Conservation (phyloP, 2,113 vertebrate genomes). For the Oostethus manadensis region DNA sequence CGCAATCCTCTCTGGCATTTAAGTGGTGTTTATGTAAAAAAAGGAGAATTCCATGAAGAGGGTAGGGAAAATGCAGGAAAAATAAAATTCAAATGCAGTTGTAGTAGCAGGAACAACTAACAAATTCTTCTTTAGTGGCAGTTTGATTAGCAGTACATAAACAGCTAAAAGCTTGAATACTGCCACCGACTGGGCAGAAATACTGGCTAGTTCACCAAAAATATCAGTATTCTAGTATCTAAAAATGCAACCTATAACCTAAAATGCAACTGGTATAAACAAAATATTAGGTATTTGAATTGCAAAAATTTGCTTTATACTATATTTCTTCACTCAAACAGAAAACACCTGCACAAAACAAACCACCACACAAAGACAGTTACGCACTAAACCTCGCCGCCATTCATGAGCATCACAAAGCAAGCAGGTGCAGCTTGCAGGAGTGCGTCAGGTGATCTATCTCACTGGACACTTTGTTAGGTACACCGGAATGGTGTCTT, state of each 20-base stretch:
- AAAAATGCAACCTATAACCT: too few species aligned
- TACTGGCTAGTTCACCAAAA: too few species aligned
- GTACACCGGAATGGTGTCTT: not conserved
- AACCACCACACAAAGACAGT: constrained; percentile 39
- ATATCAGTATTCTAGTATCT: too few species aligned
- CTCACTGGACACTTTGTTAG: not conserved
- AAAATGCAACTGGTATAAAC: too few species aligned
- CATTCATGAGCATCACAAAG: constrained; percentile 41
- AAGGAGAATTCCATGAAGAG: not conserved
- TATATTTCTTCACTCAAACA: constrained; percentile 4
- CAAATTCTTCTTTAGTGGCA: too few species aligned
- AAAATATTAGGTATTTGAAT: too few species aligned
- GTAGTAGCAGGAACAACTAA: too few species aligned
- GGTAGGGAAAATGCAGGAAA: not conserved
- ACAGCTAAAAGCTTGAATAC: not conserved
- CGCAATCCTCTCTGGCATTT: constrained; percentile 28
- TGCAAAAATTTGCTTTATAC: too few species aligned
- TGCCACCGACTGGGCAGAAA: too few species aligned
- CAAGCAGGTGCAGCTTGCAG: constrained; percentile 25
- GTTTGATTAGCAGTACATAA: not conserved
- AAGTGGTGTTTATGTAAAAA: constrained; percentile 32
- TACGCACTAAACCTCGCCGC: not conserved
- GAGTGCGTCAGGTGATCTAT: constrained; percentile 11
- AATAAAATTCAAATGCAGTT: too few species aligned
- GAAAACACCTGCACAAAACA: constrained; percentile 34